A percentile compares a stretch with the other conserved stretches of the same genome.
Evolutionary conservation across 2,888 invertebrate genomes (phyloP).

Genomic region (Scaptomyza reducta): DNA sequence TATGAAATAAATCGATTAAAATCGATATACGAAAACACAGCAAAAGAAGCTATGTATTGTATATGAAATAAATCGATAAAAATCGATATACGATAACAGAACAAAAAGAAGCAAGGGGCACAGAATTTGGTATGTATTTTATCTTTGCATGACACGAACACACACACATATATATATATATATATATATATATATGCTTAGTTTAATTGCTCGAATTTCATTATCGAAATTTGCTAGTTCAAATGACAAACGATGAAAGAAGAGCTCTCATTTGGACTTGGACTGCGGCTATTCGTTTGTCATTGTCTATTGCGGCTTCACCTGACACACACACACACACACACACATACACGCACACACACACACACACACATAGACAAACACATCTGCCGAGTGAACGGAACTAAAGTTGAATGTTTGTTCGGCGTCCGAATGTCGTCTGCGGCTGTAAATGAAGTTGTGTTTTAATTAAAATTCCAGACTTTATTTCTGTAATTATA

Average conservation of each 20-base stretch:
- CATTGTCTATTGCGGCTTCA: constrained; percentile 61
- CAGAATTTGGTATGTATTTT: no score
- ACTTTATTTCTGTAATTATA: constrained; percentile 82
- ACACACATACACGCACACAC: not conserved
- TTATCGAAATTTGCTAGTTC: constrained; percentile 54
- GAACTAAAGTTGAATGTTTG: constrained; percentile 31
- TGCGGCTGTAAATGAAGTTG: constrained; percentile 79
- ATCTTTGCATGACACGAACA: no score
- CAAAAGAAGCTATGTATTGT: no score
- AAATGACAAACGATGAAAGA: constrained; percentile 35
- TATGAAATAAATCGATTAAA: no score
- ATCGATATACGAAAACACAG: no score
- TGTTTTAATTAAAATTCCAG: constrained; percentile 82
- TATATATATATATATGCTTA: no score
- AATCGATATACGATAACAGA: no score
- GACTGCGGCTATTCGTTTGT: constrained; percentile 63
- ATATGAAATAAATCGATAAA: no score
- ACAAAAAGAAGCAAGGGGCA: no score
- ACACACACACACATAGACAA: not conserved
- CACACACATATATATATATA: not conserved
- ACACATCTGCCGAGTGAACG: not conserved
- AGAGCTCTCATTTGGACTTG: constrained; percentile 22
- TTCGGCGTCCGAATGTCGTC: constrained; percentile 59
- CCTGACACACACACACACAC: constrained; percentile 8
- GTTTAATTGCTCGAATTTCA: constrained; percentile 46